These are phyloP conservation scores for Rhadinocentrus ornatus DNA, from an alignment of 2,797 vertebrate species.

Conservation along the genomic window DNA sequence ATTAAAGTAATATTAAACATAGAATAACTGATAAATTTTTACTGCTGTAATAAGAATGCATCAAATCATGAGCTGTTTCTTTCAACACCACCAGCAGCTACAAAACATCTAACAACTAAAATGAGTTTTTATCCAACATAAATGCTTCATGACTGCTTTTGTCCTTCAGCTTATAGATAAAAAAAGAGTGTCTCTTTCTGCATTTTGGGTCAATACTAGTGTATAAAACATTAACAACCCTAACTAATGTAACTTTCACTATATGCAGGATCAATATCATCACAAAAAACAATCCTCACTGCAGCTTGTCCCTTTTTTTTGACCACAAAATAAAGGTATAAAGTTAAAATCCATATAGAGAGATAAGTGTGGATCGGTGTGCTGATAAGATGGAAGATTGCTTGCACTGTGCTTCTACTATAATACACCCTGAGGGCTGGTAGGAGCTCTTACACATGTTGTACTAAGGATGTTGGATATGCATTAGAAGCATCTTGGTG, in stretches of 20 bases:
- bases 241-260: not conserved
- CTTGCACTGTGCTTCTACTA: conserved; percentile 26
- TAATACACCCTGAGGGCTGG: conserved; percentile 44
- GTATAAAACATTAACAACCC: conserved; percentile 14
- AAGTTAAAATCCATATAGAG: conserved; percentile 46
- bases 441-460: conserved; percentile 42
- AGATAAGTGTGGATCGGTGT: conserved; percentile 49
- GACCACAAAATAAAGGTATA: conserved; percentile 23
- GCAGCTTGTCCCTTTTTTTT: not conserved
- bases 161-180: not conserved
- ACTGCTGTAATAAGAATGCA: not conserved
- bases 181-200: not conserved
- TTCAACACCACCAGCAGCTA: not conserved
- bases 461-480: conserved; percentile 36
- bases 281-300: conserved; percentile 1
- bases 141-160: not conserved
- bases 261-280: not conserved
- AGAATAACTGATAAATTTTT: not conserved
- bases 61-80: not conserved
- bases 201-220: not conserved
- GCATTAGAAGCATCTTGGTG: conserved; percentile 46
- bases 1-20: not conserved
- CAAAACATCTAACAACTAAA: not conserved
- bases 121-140: not conserved
- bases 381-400: conserved; percentile 65